Evolutionary conservation across 1,140 invertebrate genomes (phyloP), one percentile per base, ranked within the genome.

Genomic region (Callitettix versicolor): DNA sequence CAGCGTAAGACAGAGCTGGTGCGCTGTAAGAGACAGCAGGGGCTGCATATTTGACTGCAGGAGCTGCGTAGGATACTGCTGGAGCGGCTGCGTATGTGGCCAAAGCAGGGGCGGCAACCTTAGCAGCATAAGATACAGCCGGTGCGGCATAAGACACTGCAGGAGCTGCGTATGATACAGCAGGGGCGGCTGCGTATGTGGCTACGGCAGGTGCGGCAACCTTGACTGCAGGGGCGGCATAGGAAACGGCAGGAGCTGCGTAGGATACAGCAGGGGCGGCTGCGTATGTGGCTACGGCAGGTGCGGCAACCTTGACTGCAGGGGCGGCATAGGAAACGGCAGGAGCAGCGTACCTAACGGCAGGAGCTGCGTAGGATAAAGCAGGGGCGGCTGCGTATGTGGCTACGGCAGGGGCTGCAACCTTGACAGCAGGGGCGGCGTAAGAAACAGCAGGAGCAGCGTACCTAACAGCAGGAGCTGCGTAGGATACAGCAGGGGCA

Each of bases 171-270:
- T 55, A 55, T 18, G 53, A 46, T 3, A 50, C 21, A 41, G 44
- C 58, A 21, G 54, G 58, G 42, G 55, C 58, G 44, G 57, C 53
- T 11, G 62, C 53, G 52, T 57, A 20, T 21, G 63, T 60, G 20
- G 62, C 38, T 17, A 61, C 36, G 24, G 60, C 38, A 3, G 65
- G 64, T 0, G 64, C 57, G 20, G 62, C 53, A 46, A 60, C 50
- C 3, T 3, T 4, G 3, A 30, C 3, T 14, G 58, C 20, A 1
- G 59, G 50, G 14, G 54, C 34, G 5, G 60, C 57, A 12, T 58
- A 52, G 21, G 53, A n/a, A 17, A 43, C 40, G 18, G 53, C 50
- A 46, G 48, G 42, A 17, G 42, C 49, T 24, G 47, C 26, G 38
- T 55, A 55, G 9, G 60, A 58, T 1, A 62, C 54, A 21, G 68